Percentiles rank a stretch among this genome's conserved stretches.
Conservation (phyloP, 2,888 invertebrate genomes). For the Orthonychiurus folsomi region DNA sequence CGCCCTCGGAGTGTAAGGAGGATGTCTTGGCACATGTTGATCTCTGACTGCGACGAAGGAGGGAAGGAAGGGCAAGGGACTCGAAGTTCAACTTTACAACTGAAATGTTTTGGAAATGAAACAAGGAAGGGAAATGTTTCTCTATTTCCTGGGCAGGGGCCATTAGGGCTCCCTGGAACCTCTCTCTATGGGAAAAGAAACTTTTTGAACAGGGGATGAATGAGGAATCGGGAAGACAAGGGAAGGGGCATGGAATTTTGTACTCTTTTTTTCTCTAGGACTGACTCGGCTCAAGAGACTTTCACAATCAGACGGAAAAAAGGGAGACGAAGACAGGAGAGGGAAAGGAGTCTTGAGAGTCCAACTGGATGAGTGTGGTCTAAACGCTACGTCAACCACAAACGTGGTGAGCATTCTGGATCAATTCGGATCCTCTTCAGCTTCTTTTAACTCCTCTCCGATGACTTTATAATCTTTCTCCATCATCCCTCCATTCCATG, state of each 20-base stretch:
- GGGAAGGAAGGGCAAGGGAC: background rate
- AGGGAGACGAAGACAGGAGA: slow-evolving; percentile 8
- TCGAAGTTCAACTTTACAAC: background rate
- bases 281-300: background rate
- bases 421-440: slow-evolving; percentile 13
- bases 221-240: background rate
- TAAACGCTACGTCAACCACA: slow-evolving; percentile 30
- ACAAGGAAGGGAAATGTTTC: background rate
- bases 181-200: background rate
- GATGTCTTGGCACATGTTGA: too few relatives aligned
- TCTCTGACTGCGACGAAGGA: background rate
- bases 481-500: too few relatives aligned
- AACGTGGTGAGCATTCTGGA: slow-evolving; percentile 29
- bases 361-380: slow-evolving; percentile 27
- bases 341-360: slow-evolving; percentile 16
- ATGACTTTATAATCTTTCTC: slow-evolving; percentile 1
- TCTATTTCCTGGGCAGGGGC: background rate
- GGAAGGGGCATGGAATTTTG: background rate
- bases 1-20: too few relatives aligned
- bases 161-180: too few relatives aligned
- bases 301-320: background rate
- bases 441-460: background rate
- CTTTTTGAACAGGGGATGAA: background rate
- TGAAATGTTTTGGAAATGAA: background rate
- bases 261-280: too few relatives aligned